Percentiles rank a stretch among this genome's conserved stretches.
phyloP scores from a whole-genome alignment of 2,113 vertebrate species.

The Hyla sarda region DNA sequence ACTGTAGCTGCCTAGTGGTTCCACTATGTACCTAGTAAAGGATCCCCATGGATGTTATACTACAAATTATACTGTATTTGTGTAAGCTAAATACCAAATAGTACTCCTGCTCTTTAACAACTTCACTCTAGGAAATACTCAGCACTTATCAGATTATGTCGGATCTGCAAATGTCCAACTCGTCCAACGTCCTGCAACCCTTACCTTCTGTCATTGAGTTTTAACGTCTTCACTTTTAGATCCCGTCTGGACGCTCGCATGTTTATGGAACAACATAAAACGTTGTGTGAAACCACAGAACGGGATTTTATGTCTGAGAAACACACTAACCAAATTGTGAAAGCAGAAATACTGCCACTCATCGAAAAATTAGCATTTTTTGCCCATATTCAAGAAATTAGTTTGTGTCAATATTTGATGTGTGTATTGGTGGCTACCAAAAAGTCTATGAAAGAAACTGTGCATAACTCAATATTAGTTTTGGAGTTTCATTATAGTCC shows the following conservation, averaged over 20 bases:
- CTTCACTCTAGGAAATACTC: background rate
- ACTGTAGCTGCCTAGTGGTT: too few relatives aligned
- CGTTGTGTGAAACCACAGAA: constrained; percentile 32
- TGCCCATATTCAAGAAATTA: constrained; percentile 44
- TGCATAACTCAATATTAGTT: constrained; percentile 19
- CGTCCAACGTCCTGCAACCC: background rate
- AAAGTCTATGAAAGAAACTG: constrained; percentile 28
- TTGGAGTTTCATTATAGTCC: constrained; percentile 24
- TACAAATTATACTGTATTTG: background rate
- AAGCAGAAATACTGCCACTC: background rate
- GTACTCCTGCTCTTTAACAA: background rate
- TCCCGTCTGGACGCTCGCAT: background rate
- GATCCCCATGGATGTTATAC: background rate
- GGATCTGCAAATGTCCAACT: background rate
- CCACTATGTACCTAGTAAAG: too few relatives aligned
- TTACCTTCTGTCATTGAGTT: background rate
- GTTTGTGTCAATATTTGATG: constrained; percentile 41
- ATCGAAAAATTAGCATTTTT: constrained; percentile 16
- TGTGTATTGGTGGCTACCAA: constrained; percentile 20
- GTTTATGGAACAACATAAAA: constrained; percentile 57
- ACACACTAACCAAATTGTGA: constrained; percentile 39
- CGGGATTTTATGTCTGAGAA: background rate
- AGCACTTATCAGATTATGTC: constrained; percentile 8
- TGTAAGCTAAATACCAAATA: background rate
- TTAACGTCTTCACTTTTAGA: constrained; percentile 7